Percentiles rank a stretch among this genome's conserved stretches.
phyloP scores from a whole-genome alignment of 2,888 invertebrate species.

The Oxycera nigricornis region DNA sequence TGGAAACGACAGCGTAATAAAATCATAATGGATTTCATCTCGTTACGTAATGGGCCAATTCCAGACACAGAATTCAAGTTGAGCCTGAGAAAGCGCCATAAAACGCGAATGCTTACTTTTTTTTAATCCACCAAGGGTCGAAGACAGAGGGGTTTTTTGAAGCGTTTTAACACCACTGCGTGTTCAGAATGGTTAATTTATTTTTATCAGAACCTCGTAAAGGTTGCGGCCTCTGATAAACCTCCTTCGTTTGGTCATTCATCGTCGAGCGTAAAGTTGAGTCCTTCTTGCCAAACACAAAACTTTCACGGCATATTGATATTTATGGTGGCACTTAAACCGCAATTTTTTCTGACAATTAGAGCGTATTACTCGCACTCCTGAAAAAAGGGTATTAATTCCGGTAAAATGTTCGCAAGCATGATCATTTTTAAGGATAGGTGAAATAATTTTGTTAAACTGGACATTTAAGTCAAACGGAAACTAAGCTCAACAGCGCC shows the following conservation, averaged over 20 bases:
- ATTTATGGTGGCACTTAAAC: conserved; percentile 27
- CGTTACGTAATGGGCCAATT: conserved; percentile 10
- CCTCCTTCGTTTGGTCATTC: background rate
- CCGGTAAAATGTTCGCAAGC: no score
- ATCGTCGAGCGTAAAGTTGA: background rate
- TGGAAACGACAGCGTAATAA: conserved; percentile 27
- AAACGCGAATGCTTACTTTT: conserved; percentile 18
- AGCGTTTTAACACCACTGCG: conserved; percentile 44
- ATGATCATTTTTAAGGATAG: no score
- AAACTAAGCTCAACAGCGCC: no score
- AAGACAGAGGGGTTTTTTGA: conserved; percentile 26
- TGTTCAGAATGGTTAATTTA: conserved; percentile 45
- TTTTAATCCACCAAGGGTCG: conserved; percentile 20
- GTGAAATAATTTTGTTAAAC: no score
- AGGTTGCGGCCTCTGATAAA: conserved; percentile 36
- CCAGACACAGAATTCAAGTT: conserved; percentile 24
- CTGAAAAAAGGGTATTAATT: no score
- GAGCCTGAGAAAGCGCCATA: conserved; percentile 40
- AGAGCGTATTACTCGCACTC: conserved; percentile 20
- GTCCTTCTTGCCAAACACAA: background rate
- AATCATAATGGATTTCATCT: conserved; percentile 36
- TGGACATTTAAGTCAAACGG: no score
- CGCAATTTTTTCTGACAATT: conserved; percentile 16
- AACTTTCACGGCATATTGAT: conserved; percentile 28
- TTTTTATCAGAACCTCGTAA: conserved; percentile 40